These are phyloP conservation scores for Salvelinus alpinus DNA, from an alignment of 2,113 vertebrate genomes.

Conservation along the genomic window DNA sequence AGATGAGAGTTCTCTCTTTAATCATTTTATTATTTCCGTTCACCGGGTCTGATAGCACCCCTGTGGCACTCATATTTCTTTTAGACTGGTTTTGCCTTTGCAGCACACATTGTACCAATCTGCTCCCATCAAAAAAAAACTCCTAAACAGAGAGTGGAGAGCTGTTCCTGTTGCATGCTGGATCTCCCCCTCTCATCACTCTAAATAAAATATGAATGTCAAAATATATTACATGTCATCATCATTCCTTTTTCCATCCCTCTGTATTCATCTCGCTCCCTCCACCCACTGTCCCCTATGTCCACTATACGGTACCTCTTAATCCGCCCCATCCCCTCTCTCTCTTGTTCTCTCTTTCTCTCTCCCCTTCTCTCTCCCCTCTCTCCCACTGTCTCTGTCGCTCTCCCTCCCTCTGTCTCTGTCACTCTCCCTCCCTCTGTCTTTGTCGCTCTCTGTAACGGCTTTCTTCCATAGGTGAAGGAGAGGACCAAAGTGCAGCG, in stretches of 20 bases:
- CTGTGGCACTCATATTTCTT: background rate
- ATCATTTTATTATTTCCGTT: constrained; percentile 1
- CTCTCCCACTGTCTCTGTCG: background rate
- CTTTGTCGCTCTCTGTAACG: background rate
- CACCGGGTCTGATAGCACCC: background rate
- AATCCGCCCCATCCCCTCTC: background rate
- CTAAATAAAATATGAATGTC: constrained; percentile 4
- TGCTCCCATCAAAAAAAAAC: background rate
- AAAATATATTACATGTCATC: background rate
- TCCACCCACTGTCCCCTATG: background rate
- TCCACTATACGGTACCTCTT: background rate
- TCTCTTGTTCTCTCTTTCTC: background rate
- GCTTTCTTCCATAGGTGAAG: too few relatives aligned
- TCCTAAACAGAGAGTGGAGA: background rate
- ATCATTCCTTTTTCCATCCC: too few relatives aligned
- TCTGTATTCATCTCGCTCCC: too few relatives aligned
- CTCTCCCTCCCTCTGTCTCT: background rate
- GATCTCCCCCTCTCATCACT: background rate
- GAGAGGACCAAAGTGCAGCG: too few relatives aligned
- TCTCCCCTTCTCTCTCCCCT: background rate
- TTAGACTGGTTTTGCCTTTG: background rate
- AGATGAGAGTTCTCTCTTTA: background rate
- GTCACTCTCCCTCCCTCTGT: too few relatives aligned
- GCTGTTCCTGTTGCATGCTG: background rate
- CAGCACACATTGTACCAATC: background rate